phyloP scores from a whole-genome alignment of 2,888 invertebrate genomes.

The Congeria kusceri region DNA sequence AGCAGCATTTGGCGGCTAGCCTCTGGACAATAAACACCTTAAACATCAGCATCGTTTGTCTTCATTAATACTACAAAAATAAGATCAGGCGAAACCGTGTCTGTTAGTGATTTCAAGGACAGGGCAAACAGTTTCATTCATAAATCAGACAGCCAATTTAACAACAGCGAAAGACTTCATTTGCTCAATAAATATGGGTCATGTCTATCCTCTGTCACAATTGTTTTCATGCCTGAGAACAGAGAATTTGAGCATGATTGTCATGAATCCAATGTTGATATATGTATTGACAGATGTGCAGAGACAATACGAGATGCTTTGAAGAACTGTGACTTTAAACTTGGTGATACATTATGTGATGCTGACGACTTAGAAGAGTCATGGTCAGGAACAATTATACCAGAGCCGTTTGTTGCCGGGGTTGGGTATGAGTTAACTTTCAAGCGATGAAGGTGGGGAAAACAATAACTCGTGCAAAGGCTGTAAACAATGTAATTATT shows the following conservation, averaged over 20 bases:
- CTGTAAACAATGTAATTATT: too few relatives aligned
- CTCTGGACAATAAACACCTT: too few relatives aligned
- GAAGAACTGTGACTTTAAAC: slow-evolving; percentile 6
- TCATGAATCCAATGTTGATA: neutral
- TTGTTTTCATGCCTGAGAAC: neutral
- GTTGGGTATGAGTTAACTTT: too few relatives aligned
- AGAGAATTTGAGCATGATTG: neutral
- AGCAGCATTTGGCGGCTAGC: too few relatives aligned
- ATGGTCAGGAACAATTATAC: neutral
- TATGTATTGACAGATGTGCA: slow-evolving; percentile 12
- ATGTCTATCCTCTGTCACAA: neutral
- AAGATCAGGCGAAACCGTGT: neutral
- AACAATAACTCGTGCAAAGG: too few relatives aligned
- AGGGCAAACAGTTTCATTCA: neutral
- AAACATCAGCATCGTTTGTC: too few relatives aligned
- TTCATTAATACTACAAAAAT: too few relatives aligned
- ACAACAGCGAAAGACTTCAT: neutral
- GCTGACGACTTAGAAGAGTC: slow-evolving; percentile 9
- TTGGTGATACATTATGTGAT: slow-evolving; percentile 6
- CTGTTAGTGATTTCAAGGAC: neutral
- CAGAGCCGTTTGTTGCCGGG: too few relatives aligned
- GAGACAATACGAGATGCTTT: slow-evolving; percentile 3
- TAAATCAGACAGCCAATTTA: neutral
- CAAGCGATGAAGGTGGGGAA: too few relatives aligned
- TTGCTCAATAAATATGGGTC: neutral